These are phyloP conservation scores for Paramuricea clavata DNA, from an alignment of 92 coral and sea anemone genomes.

Conservation along the genomic window DNA sequence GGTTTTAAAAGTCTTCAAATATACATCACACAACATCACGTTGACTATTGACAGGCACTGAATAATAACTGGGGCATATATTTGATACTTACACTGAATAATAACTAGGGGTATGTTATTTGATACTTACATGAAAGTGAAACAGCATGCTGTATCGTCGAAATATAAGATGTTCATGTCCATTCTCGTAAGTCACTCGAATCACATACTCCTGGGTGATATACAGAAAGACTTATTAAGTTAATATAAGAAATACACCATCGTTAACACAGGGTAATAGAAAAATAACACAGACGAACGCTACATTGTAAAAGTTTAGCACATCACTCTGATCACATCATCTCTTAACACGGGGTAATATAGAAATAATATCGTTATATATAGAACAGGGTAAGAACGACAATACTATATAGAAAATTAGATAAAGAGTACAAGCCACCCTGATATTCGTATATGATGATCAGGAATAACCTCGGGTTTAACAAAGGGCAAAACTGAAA, in stretches of 20 bases:
- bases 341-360: no score
- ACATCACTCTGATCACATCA: no score
- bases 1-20: no score
- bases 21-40: background rate
- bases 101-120: no score
- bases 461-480: no score
- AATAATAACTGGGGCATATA: no score
- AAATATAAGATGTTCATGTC: slow-evolving; percentile 76
- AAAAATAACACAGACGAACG: background rate
- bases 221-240: background rate
- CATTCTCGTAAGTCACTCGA: slow-evolving; percentile 80
- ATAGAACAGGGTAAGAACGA: background rate
- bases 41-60: background rate
- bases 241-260: background rate
- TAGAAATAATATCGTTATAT: background rate
- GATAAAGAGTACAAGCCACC: no score
- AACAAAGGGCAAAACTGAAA: background rate
- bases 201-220: slow-evolving; percentile 80
- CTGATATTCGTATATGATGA: no score
- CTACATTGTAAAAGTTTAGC: background rate
- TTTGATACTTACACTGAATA: background rate
- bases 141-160: slow-evolving; percentile 98
- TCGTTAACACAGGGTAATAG: background rate
- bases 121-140: slow-evolving; percentile 86
- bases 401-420: background rate